Evolutionary conservation across 1,140 invertebrate species (phyloP), one percentile per base, ranked within the genome.

Genomic region (Tetragnatha versicolor): DNA sequence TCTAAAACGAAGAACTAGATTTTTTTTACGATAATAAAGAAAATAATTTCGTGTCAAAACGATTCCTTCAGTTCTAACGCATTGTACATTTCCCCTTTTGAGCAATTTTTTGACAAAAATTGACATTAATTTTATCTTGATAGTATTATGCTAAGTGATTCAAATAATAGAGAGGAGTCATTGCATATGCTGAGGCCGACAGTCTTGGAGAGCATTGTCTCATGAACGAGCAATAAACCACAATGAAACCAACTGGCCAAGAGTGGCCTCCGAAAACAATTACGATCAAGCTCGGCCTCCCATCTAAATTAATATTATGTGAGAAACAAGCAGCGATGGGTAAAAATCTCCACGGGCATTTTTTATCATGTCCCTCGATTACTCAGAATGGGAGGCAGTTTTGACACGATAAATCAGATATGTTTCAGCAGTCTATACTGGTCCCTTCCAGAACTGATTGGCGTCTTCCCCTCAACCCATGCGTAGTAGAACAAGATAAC

Each of bases 381-480:
- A 42, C 35, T 14, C 22, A 33, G 25, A 20, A 4, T 4, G 25
- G 49, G 31, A 53, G 29, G 35, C 20, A 17, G 33, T 9, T 60
- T 22, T 25, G 68, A 53, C 33, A 53, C 47, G 27, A 39, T 70
- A 70, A 53, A 70, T 70, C 68, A 70, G 68, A 70, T 70, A 70
- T 70, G 49, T 70, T 70, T 70, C 68, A 70, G 31, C 68, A 70
- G 47, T 10, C 17, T 5, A 22, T 14, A 25, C 1, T 1, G 20
- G 20, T 20, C 10, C 31, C 47, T 37, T n/a, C 68, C 68, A 9
- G 68, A 70, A 73, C 69, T 73, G 69, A 60, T 60, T 73, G 51
- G 45, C n/a, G n/a, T n/a, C n/a, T n/a, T n/a, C 42, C 10, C n/a
- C n/a, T n/a, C 42, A 45, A n/a, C 10, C 42, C 42, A 45, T 22